A percentile compares a stretch with the other conserved stretches of the same genome.
Evolutionary conservation across 2,797 vertebrate species (phyloP).

Genomic region (Sarcophilus harrisii): DNA sequence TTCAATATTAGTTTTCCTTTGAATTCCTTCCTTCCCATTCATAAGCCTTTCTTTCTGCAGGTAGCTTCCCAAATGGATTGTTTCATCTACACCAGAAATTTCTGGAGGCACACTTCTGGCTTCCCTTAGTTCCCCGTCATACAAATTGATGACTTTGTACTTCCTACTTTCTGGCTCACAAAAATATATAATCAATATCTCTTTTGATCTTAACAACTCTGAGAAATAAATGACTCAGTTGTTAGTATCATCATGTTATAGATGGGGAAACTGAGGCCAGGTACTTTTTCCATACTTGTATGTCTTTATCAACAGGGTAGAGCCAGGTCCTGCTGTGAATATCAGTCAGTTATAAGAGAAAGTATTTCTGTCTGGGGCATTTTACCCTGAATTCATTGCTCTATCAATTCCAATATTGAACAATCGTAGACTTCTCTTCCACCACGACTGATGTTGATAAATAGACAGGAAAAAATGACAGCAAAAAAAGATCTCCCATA

Average conservation of each 20-base stretch:
- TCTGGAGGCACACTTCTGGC: not conserved
- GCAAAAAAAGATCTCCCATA: not conserved
- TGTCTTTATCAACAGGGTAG: not conserved
- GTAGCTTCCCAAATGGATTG: no score
- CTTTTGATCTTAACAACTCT: not conserved
- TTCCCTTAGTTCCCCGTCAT: not conserved
- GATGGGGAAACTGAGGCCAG: not conserved
- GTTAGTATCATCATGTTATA: not conserved
- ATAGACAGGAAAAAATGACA: not conserved
- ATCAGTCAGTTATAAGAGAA: not conserved
- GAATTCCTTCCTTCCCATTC: not conserved
- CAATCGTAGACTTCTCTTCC: not conserved
- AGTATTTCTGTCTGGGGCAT: not conserved
- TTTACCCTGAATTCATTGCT: not conserved
- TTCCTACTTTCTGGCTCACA: not conserved
- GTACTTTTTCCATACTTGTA: not conserved
- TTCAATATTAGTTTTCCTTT: not conserved
- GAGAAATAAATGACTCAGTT: not conserved
- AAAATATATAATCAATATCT: not conserved
- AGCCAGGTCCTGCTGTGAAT: not conserved
- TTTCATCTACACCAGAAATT: not conserved
- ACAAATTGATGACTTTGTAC: not conserved
- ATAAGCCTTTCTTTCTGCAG: not conserved
- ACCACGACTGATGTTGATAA: not conserved
- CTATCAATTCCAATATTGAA: not conserved